These are phyloP conservation scores for Solenopsis fugax DNA, from an alignment of 1,140 invertebrate species.

Conservation along the genomic window DNA sequence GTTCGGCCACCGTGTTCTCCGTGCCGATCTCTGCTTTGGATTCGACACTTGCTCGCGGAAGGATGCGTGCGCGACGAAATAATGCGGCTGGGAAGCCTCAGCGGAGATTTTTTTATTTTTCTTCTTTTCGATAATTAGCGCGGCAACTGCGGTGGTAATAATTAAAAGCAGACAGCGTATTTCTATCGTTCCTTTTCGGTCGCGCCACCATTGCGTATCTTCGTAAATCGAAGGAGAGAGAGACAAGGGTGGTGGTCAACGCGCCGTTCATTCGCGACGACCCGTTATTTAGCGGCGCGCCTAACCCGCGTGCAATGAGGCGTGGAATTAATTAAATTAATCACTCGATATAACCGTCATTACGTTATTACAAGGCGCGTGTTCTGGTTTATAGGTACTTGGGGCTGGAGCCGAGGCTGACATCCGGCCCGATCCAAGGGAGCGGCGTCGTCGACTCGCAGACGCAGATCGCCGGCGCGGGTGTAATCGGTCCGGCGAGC, in stretches of 20 bases:
- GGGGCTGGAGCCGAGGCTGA: constrained; percentile 82
- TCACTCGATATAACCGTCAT: constrained; percentile 32
- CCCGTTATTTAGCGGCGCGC: constrained; percentile 28
- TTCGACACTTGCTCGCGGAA: neutral
- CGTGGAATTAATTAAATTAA: constrained; percentile 52
- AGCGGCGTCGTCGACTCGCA: constrained; percentile 59
- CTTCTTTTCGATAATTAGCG: neutral
- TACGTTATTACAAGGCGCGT: constrained; percentile 28
- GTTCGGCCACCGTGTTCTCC: too few relatives aligned
- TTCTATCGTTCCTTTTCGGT: neutral
- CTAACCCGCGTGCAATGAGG: constrained; percentile 25
- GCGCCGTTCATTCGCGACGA: neutral
- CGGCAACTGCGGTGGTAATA: neutral
- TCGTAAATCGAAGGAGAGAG: neutral
- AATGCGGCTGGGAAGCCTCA: too few relatives aligned
- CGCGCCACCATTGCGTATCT: neutral
- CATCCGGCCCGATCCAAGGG: constrained; percentile 74
- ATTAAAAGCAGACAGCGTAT: neutral
- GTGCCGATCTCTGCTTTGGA: too few relatives aligned
- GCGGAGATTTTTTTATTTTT: neutral
- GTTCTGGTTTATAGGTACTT: constrained; percentile 82
- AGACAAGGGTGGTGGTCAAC: neutral
- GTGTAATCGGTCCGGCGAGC: constrained; percentile 84
- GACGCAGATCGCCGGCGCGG: constrained; percentile 69
- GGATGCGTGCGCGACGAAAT: neutral